Evolutionary conservation across 2,113 vertebrate genomes (phyloP).

Genomic region (Athene noctua): DNA sequence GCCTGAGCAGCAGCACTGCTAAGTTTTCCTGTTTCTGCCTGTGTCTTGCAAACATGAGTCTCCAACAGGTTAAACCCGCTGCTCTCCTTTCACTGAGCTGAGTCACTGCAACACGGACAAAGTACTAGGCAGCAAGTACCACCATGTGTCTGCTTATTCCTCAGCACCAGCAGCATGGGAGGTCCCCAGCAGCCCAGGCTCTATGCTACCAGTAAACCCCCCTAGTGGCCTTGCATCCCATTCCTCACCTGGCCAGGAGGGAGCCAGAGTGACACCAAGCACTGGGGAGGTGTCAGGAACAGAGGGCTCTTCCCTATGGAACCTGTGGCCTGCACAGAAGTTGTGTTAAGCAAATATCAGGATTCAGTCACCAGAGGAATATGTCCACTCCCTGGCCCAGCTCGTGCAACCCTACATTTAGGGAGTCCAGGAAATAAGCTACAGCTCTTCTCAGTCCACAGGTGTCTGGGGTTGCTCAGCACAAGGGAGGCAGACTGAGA

Average conservation of each 20-base stretch:
- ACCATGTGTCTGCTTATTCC: not conserved
- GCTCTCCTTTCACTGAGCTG: not conserved
- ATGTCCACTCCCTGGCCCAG: not conserved
- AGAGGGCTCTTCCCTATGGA: not conserved
- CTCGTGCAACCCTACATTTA: not conserved
- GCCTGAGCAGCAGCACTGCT: not conserved
- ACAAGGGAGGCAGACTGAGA: not conserved
- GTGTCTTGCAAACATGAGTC: not conserved
- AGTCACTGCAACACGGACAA: not conserved
- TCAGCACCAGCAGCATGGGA: not conserved
- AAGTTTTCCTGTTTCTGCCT: not conserved
- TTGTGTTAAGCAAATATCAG: not conserved
- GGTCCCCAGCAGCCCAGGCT: not conserved
- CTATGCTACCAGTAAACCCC: not conserved
- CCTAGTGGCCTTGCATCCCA: not conserved
- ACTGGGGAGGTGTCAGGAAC: not conserved
- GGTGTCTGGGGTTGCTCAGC: not conserved
- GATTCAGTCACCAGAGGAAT: not conserved
- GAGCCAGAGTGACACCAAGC: not conserved
- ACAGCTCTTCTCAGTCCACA: not conserved
- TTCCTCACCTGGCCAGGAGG: not conserved
- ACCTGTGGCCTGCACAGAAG: not conserved
- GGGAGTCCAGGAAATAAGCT: not conserved
- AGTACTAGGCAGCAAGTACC: not conserved
- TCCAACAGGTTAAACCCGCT: not conserved